Percentiles rank a stretch among this genome's conserved stretches.
Evolutionary conservation across 1,140 invertebrate genomes (phyloP).

Genomic region (Laodelphax striatellus): DNA sequence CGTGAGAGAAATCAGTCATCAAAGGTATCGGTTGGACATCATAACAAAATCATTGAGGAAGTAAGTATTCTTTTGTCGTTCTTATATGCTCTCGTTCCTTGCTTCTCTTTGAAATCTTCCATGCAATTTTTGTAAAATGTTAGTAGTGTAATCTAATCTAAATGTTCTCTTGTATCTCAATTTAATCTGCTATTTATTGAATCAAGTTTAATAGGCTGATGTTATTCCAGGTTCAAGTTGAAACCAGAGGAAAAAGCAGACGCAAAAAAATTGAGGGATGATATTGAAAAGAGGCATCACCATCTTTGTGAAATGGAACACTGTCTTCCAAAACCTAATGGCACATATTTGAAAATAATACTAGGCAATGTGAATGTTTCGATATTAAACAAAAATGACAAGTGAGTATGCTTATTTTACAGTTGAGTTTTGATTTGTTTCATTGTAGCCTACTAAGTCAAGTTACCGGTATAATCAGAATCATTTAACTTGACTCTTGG

Average conservation of each 20-base stretch:
- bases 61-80: constrained; percentile 38
- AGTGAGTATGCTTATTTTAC: constrained; percentile 46
- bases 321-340: constrained; percentile 73
- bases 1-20: constrained; percentile 75
- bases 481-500: too few species aligned
- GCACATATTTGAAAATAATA: constrained; percentile 85
- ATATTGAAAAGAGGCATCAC: constrained; percentile 52
- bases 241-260: constrained; percentile 14
- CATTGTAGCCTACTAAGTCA: too few species aligned
- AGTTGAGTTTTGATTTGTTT: constrained; percentile 14
- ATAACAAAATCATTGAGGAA: constrained; percentile 67
- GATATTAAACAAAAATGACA: constrained; percentile 89
- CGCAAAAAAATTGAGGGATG: constrained; percentile 44
- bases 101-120: too few species aligned
- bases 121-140: too few species aligned
- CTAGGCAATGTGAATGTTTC: constrained; percentile 95
- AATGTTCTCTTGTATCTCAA: too few species aligned
- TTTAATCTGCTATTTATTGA: too few species aligned
- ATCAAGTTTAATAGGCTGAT: too few species aligned
- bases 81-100: too few species aligned
- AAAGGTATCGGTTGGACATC: constrained; percentile 74
- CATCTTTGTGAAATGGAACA: constrained; percentile 58
- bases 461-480: too few species aligned
- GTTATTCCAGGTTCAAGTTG: constrained; percentile 16
- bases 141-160: too few species aligned